These are phyloP conservation scores for Sphaeramia orbicularis DNA, from an alignment of 2,797 vertebrate genomes.

Conservation along the genomic window DNA sequence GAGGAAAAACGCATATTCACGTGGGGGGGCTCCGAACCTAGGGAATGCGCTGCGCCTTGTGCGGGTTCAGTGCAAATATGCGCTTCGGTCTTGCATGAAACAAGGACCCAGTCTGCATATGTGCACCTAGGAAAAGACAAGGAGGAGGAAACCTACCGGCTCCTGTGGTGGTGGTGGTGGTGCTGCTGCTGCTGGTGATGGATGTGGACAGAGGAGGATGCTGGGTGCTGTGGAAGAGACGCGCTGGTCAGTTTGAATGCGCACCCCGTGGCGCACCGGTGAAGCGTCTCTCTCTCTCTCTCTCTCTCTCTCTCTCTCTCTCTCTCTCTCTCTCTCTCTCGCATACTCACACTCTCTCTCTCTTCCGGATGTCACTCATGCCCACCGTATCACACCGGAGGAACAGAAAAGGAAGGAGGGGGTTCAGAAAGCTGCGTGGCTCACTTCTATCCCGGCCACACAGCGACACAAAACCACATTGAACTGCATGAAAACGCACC, in stretches of 20 bases:
- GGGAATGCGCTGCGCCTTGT: neutral
- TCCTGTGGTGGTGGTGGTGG: conserved; percentile 10
- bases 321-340: conserved; percentile 18
- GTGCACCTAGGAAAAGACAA: neutral
- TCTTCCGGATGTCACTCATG: conserved; percentile 7
- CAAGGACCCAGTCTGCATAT: neutral
- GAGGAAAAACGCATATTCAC: neutral
- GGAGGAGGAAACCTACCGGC: conserved; percentile 43
- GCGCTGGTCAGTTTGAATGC: conserved; percentile 78
- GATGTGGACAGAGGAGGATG: conserved; percentile 14
- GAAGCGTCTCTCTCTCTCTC: conserved; percentile 31
- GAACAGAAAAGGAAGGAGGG: conserved; percentile 1
- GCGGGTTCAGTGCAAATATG: neutral
- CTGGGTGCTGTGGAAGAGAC: conserved; percentile 30
- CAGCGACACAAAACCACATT: neutral
- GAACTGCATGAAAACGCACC: too few species aligned
- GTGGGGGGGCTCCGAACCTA: too few species aligned
- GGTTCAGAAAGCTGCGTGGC: conserved; percentile 1
- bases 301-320: conserved; percentile 30
- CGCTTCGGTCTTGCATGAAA: neutral
- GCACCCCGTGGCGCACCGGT: conserved; percentile 64
- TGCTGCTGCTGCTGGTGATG: neutral
- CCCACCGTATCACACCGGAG: conserved; percentile 37
- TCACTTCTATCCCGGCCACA: conserved; percentile 8
- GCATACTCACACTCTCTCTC: conserved; percentile 17